These are phyloP conservation scores for Helicoverpa zea DNA, from an alignment of 1,140 invertebrate species.

Conservation along the genomic window DNA sequence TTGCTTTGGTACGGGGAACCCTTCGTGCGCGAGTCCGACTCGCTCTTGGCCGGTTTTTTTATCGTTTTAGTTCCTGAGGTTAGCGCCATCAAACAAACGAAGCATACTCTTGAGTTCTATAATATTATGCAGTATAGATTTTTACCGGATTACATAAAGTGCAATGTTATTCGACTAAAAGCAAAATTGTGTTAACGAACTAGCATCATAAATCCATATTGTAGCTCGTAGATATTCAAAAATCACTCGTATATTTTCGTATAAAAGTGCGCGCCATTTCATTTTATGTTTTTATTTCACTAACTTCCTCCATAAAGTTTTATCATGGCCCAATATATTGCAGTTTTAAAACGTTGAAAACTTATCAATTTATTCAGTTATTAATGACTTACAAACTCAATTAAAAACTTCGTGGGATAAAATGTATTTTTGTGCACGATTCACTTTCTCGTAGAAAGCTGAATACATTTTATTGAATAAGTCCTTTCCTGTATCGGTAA, in stretches of 20 bases:
- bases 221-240: not conserved
- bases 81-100: no score
- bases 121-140: no score
- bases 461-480: constrained; percentile 17
- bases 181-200: no score
- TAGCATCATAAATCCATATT: no score
- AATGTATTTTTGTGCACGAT: not conserved
- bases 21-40: no score
- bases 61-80: no score
- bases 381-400: constrained; percentile 20
- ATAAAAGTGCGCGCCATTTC: not conserved
- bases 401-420: constrained; percentile 23
- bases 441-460: constrained; percentile 37
- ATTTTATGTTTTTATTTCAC: constrained; percentile 14
- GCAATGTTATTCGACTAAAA: no score
- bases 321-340: constrained; percentile 30
- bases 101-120: no score
- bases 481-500: constrained; percentile 7
- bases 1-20: no score
- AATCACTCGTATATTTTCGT: not conserved
- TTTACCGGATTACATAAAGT: no score
- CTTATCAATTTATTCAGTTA: constrained; percentile 30
- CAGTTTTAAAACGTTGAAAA: constrained; percentile 22
- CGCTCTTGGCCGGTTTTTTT: no score
- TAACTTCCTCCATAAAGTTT: constrained; percentile 20